Conservation (phyloP, 2,888 invertebrate genomes). For the Dasysyrphus tricinctus region DNA sequence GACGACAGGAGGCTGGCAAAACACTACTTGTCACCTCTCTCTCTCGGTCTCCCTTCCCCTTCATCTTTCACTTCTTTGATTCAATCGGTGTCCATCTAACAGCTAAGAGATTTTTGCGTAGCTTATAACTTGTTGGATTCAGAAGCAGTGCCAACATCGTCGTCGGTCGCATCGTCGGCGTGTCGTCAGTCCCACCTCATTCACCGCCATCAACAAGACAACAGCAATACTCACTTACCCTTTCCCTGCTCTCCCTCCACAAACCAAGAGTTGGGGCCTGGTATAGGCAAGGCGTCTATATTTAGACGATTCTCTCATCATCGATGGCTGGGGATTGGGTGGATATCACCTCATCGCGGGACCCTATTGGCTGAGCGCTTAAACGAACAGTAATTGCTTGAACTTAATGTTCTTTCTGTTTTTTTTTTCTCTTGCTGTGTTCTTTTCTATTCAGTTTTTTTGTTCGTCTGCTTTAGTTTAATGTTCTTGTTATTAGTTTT, state of each 20-base stretch:
- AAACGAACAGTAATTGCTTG: constrained; percentile 65
- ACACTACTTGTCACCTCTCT: constrained; percentile 21
- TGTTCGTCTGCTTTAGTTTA: constrained; percentile 37
- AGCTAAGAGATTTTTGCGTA: constrained; percentile 65
- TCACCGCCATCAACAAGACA: constrained; percentile 29
- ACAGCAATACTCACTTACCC: constrained; percentile 45
- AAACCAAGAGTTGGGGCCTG: constrained; percentile 2
- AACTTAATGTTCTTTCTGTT: constrained; percentile 41
- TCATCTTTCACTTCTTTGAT: constrained; percentile 4
- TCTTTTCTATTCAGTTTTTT: constrained; percentile 58
- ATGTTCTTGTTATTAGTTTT: constrained; percentile 70
- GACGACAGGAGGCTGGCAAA: constrained; percentile 39
- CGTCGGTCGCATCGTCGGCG: constrained; percentile 11
- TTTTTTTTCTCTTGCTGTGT: constrained; percentile 33
- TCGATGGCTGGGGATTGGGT: constrained; percentile 60
- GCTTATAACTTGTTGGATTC: constrained; percentile 71
- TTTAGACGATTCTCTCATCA: constrained; percentile 73
- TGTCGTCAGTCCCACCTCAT: constrained; percentile 39
- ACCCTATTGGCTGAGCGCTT: constrained; percentile 59
- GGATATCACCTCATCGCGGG: constrained; percentile 61
- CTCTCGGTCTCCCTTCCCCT: neutral
- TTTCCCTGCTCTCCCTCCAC: neutral
- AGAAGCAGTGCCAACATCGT: constrained; percentile 40
- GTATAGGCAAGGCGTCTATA: constrained; percentile 61
- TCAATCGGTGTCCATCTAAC: constrained; percentile 57